Percentiles rank a stretch among this genome's conserved stretches.
These are phyloP conservation scores for Ernsta delagoae DNA, from an alignment of 2,888 invertebrate species.

Conservation along the genomic window DNA sequence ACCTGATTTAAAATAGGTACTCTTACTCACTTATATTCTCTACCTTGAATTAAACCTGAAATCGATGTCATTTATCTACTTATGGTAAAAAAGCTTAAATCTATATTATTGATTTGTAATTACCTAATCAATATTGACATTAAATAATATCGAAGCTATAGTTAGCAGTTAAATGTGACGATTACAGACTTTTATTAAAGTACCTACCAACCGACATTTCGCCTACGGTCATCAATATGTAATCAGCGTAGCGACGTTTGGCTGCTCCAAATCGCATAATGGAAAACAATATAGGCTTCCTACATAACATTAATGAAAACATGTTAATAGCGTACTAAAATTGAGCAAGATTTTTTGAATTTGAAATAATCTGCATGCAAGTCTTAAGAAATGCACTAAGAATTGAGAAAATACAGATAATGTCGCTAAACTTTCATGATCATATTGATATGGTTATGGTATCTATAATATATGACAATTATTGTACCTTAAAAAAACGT, in stretches of 20 bases:
- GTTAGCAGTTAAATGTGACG: constrained; percentile 13
- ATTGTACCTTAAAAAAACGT: too few relatives aligned
- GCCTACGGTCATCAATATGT: constrained; percentile 70
- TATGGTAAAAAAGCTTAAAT: too few relatives aligned
- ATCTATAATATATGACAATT: too few relatives aligned
- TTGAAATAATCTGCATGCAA: not conserved
- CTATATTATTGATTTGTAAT: too few relatives aligned
- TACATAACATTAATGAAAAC: not conserved
- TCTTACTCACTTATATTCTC: too few relatives aligned
- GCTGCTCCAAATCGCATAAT: not conserved
- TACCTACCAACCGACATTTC: constrained; percentile 11
- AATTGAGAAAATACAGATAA: not conserved
- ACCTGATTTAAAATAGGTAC: too few relatives aligned
- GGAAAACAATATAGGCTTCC: constrained; percentile 2
- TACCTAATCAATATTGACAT: not conserved
- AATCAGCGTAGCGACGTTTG: constrained; percentile 60
- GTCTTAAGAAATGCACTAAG: not conserved
- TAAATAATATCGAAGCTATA: not conserved
- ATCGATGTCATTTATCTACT: too few relatives aligned
- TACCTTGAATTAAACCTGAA: too few relatives aligned
- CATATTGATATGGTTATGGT: too few relatives aligned
- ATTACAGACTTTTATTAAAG: constrained; percentile 18
- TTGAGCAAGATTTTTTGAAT: not conserved
- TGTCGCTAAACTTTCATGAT: not conserved
- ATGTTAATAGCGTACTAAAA: not conserved